Evolutionary conservation across 2,113 vertebrate species (phyloP).

Genomic region (Tautogolabrus adspersus): DNA sequence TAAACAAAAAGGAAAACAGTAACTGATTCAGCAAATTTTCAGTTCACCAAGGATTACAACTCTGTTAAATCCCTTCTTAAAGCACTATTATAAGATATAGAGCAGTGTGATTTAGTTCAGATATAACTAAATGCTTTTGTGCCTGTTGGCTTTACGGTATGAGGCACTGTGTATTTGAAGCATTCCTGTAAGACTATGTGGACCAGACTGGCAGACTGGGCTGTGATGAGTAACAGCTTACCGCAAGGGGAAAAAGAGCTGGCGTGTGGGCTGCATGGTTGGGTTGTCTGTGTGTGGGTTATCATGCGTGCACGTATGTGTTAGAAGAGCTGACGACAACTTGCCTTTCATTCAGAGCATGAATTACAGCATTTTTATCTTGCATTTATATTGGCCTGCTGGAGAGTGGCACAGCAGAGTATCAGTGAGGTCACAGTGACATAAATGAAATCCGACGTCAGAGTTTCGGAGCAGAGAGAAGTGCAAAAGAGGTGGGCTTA

Average conservation of each 20-base stretch:
- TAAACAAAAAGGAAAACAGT: too few relatives aligned
- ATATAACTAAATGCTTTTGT: conserved; percentile 16
- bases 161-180: conserved; percentile 60
- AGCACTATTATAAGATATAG: background rate
- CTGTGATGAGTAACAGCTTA: conserved; percentile 74
- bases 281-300: conserved; percentile 32
- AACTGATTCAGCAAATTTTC: background rate
- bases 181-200: conserved; percentile 78
- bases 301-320: conserved; percentile 14
- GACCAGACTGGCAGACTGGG: conserved; percentile 70
- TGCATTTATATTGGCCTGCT: background rate
- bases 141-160: conserved; percentile 40
- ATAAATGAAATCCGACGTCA: conserved; percentile 67
- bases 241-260: conserved; percentile 49
- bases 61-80: background rate
- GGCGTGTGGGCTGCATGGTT: conserved; percentile 38
- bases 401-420: conserved; percentile 42
- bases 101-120: background rate
- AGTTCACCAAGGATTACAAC: background rate
- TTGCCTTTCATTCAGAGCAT: conserved; percentile 8
- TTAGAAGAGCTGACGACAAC: conserved; percentile 12
- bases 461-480: conserved; percentile 65
- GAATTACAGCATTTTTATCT: conserved; percentile 10
- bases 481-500: conserved; percentile 22
- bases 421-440: conserved; percentile 76